phyloP scores from a whole-genome alignment of 1,140 invertebrate species.

The Drosophila eugracilis region DNA sequence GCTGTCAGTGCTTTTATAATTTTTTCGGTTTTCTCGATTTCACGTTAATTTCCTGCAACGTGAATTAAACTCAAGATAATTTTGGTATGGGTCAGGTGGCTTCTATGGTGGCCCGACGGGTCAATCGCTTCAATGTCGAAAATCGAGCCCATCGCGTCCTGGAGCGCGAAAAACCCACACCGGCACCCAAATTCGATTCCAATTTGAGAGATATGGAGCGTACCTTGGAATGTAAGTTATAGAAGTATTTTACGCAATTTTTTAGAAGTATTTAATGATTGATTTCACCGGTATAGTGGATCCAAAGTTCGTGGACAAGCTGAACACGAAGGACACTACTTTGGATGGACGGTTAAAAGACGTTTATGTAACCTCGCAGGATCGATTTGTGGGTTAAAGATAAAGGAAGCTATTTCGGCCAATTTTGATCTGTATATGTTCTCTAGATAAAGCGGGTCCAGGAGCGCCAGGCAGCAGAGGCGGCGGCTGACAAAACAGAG shows the following conservation, averaged over 20 bases:
- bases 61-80: constrained; percentile 17
- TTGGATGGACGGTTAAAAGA: constrained; percentile 88
- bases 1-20: constrained; percentile 59
- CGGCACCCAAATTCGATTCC: constrained; percentile 88
- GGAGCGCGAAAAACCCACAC: constrained; percentile 87
- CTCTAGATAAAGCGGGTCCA: constrained; percentile 58
- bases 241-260: not conserved
- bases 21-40: constrained; percentile 6
- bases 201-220: constrained; percentile 87
- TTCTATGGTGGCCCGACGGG: constrained; percentile 85
- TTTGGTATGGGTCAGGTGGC: constrained; percentile 86
- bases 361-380: constrained; percentile 89
- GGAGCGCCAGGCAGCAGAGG: constrained; percentile 55
- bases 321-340: constrained; percentile 86
- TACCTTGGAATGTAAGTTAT: constrained; percentile 86
- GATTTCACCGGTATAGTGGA: constrained; percentile 85
- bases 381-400: constrained; percentile 79
- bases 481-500: constrained; percentile 9
- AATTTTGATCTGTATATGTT: not conserved
- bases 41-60: not conserved
- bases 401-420: not conserved
- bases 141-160: constrained; percentile 89
- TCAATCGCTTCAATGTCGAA: constrained; percentile 89
- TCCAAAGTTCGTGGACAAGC: constrained; percentile 87
- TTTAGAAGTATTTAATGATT: not conserved